Evolutionary conservation across 2,888 invertebrate species (phyloP), one percentile per base, ranked within the genome.

Genomic region (Spodoptera exigua): DNA sequence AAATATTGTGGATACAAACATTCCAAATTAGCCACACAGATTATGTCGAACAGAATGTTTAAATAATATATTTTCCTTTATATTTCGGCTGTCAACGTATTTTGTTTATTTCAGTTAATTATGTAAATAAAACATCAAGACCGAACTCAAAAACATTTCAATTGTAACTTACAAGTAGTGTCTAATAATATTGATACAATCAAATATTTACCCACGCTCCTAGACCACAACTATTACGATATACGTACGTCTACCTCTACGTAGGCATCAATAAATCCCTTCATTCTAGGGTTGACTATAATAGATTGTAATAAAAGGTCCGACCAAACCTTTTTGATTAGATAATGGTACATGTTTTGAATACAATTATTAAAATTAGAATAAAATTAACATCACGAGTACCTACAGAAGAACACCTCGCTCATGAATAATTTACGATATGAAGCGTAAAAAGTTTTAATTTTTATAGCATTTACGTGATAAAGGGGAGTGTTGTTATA

Each of bases 1-100:
- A 86, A 88, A 89, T 89, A 88, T 89, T 89, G 83, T 87, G 84
- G 80, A 84, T 84, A 80, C 78, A 85, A 88, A 89, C 86, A 87
- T 84, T 84, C 84, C 74, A 78, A 87, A 86, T 86, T 84, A 84
- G 82, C 82, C 68, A 54, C 75, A 64, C 66, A 74, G 76, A 75
- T 77, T 72, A 66, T 64, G 40, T 61, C 69, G 69, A 74, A 75
- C 75, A n/a, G 55, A 52, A 47, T 72, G 61, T 58, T 70, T 61
- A 62, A 69, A 71, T 74, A 69, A 63, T 70, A 72, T 66, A 76
- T 74, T 70, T 62, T 70, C 61, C 43, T 61, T 74, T 68, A 64
- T 70, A 61, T 58, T 32, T 35, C 46, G 57, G 58, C 69, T 79
- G 76, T 75, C 74, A 71, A 60, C 66, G 49, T 59, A 61, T 65